These are phyloP conservation scores for Diaphora mendica DNA, from an alignment of 2,888 invertebrate genomes.

Conservation along the genomic window DNA sequence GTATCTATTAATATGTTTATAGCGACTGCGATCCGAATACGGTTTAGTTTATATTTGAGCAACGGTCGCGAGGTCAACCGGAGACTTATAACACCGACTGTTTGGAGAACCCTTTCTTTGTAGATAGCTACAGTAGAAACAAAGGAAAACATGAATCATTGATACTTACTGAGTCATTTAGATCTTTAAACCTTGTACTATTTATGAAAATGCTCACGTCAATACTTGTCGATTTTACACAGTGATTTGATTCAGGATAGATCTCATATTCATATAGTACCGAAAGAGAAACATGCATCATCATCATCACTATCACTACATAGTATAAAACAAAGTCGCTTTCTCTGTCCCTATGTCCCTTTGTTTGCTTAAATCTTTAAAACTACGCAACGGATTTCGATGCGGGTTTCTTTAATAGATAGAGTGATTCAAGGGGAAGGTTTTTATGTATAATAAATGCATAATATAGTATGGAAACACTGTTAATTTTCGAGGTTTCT, in stretches of 20 bases:
- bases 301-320: too few species aligned
- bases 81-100: conserved; percentile 6
- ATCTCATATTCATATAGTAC: neutral
- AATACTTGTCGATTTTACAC: neutral
- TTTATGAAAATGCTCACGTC: neutral
- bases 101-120: conserved; percentile 28
- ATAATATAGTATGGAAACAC: too few species aligned
- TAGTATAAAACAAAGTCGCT: too few species aligned
- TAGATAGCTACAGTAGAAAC: conserved; percentile 16
- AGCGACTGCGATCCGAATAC: conserved; percentile 16
- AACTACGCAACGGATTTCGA: too few species aligned
- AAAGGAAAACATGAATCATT: conserved; percentile 29
- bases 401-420: too few species aligned
- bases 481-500: too few species aligned
- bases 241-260: neutral
- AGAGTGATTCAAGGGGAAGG: too few species aligned
- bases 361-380: too few species aligned
- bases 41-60: conserved; percentile 9
- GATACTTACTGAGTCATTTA: neutral
- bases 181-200: neutral
- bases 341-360: too few species aligned
- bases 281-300: too few species aligned
- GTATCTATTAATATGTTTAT: neutral
- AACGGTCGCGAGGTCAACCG: conserved; percentile 34
- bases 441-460: too few species aligned